Percentiles rank a stretch among this genome's conserved stretches.
Conservation (phyloP, 2,888 invertebrate species). For the Hybos culiciformis region DNA sequence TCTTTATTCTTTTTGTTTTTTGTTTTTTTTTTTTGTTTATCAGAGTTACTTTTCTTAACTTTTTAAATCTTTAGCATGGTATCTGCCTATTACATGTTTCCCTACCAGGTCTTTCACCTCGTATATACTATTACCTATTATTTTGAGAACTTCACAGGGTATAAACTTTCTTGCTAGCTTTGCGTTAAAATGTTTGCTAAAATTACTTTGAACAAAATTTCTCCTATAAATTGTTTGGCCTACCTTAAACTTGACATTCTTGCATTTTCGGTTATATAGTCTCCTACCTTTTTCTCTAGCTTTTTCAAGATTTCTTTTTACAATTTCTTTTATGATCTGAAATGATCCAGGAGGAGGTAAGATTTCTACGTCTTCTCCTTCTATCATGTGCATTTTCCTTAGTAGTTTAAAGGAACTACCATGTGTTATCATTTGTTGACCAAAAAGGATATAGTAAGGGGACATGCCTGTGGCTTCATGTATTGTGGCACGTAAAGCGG, state of each 20-base stretch:
- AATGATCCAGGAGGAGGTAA: not conserved
- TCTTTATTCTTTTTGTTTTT: too few relatives aligned
- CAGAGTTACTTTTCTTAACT: too few relatives aligned
- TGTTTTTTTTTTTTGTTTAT: too few relatives aligned
- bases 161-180: conserved; percentile 1
- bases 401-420: conserved; percentile 1
- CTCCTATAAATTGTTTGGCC: not conserved
- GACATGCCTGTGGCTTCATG: conserved; percentile 18
- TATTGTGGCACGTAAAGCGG: conserved; percentile 18
- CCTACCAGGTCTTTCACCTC: too few relatives aligned
- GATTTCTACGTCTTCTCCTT: not conserved
- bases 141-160: too few relatives aligned
- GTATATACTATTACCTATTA: too few relatives aligned
- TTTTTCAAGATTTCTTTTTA: not conserved
- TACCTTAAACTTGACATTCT: not conserved
- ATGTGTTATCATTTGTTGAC: conserved; percentile 13
- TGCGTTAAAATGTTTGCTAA: not conserved
- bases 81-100: too few relatives aligned
- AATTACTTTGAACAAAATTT: conserved; percentile 2
- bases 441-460: conserved; percentile 17
- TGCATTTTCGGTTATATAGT: not conserved
- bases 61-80: too few relatives aligned
- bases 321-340: not conserved
- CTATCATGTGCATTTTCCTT: not conserved
- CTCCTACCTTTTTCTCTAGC: not conserved